A percentile compares a stretch with the other conserved stretches of the same genome.
Evolutionary conservation across 1,140 invertebrate genomes (phyloP).

Genomic region (Pseudomyrmex pallidus): DNA sequence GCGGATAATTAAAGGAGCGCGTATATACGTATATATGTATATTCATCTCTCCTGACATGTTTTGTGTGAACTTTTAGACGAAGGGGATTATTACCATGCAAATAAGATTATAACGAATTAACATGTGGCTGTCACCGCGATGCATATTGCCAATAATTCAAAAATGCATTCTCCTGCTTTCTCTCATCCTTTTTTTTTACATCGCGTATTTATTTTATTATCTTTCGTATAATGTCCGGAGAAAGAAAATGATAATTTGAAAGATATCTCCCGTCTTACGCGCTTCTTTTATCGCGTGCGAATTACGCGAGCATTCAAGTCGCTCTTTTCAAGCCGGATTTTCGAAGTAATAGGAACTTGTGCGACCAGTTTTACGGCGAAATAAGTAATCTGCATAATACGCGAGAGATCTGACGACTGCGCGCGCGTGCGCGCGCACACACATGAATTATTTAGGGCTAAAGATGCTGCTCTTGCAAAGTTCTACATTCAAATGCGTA

Average conservation of each 20-base stretch:
- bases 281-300: background rate
- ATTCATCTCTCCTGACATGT: background rate
- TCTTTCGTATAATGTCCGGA: background rate
- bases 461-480: background rate
- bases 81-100: background rate
- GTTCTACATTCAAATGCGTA: background rate
- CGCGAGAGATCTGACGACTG: too few relatives aligned
- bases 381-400: background rate
- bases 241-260: background rate
- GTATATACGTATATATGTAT: background rate
- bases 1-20: background rate
- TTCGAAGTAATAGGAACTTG: too few relatives aligned
- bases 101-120: background rate
- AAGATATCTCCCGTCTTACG: too few relatives aligned
- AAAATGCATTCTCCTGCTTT: background rate
- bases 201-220: too few relatives aligned
- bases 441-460: background rate
- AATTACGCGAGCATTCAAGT: background rate
- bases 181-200: too few relatives aligned
- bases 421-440: too few relatives aligned
- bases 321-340: background rate
- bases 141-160: background rate
- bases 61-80: background rate
- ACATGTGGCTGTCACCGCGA: background rate
- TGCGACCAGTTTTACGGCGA: too few relatives aligned